Base-by-base conservation (phyloP, 2,797 vertebrate species). In the Tauraco hartlaubi region DNA sequence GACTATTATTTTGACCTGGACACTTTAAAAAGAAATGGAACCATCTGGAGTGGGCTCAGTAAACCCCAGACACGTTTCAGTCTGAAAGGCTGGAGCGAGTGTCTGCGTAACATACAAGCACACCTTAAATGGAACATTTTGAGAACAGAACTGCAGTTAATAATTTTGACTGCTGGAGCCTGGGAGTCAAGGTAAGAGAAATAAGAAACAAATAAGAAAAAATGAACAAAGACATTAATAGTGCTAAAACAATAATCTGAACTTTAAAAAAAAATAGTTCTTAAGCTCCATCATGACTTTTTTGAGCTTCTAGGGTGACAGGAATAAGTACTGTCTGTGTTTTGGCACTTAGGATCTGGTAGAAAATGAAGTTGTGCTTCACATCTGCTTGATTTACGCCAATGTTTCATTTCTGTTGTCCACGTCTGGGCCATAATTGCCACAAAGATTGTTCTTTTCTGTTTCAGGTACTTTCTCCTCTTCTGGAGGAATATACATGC, bases 251-350 rank as follows among this genome's bases (percentile, higher is more conserved):
- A 73, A 49, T 11, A 69, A 59, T 23, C 19, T 46, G 58, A 85
- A 25, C 21, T 52, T 63, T 8, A n/a, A 74, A 76, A 39, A 39
- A 51, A 10, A 6, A 12, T 35, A 35, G 35, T 8, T 62, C 75
- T 75, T 55, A 88, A 28, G 23, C 44, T 80, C 58, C 21, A 23
- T 84, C 49, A 68, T 31, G 43, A 48, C 39, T 94, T 97, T 97
- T 97, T 97, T 90, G 93, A 83, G 37, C 55, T 92, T 90, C 76
- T 87, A 56, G 54, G 49, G 62, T 61, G 72, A 91, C 81, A 93
- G 91, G 62, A 91, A 72, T 79, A 73, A 43, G 14, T 43, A 6
- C 16, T 2, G 4, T 46, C 25, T 87, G 41, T 51, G 22, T 66
- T 51, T 33, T 61, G 63, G 52, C 23, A 26, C 46, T 41, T 29